Evolutionary conservation across 2,113 vertebrate genomes (phyloP).

Genomic region (Paramormyrops kingsleyae): DNA sequence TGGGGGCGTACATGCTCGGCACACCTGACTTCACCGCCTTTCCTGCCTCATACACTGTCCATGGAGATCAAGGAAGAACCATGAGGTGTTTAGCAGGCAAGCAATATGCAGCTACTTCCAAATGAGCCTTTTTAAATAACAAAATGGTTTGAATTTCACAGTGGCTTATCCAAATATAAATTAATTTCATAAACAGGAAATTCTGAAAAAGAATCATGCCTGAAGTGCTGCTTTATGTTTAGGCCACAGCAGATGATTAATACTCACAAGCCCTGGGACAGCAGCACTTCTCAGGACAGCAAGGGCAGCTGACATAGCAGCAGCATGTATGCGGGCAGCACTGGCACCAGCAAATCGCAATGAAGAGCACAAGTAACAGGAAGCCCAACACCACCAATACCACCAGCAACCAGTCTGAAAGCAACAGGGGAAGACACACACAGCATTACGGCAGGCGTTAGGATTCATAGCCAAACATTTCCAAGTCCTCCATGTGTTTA

Average conservation of each 20-base stretch:
- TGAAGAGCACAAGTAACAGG: constrained; percentile 67
- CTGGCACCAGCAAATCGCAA: constrained; percentile 88
- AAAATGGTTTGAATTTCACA: not conserved
- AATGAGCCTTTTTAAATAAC: not conserved
- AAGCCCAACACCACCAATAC: constrained; percentile 68
- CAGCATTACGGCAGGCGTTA: not conserved
- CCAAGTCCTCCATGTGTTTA: not conserved
- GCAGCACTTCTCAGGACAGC: constrained; percentile 82
- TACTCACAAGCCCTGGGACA: constrained; percentile 79
- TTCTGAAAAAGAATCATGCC: not conserved
- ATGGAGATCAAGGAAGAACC: not conserved
- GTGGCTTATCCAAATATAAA: not conserved
- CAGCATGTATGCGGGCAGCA: constrained; percentile 88
- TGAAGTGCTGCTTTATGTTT: not conserved
- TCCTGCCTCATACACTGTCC: constrained; percentile 78
- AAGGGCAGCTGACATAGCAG: constrained; percentile 83
- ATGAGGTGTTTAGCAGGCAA: not conserved
- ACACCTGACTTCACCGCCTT: constrained; percentile 76
- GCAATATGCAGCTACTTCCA: not conserved
- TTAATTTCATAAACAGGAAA: not conserved
- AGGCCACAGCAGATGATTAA: not conserved
- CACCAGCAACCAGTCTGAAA: constrained; percentile 81
- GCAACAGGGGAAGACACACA: not conserved
- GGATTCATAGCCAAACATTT: not conserved
- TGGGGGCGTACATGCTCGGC: constrained; percentile 63